A percentile compares a stretch with the other conserved stretches of the same genome.
phyloP scores from a whole-genome alignment of 2,113 vertebrate species.

The Rhea americana region DNA sequence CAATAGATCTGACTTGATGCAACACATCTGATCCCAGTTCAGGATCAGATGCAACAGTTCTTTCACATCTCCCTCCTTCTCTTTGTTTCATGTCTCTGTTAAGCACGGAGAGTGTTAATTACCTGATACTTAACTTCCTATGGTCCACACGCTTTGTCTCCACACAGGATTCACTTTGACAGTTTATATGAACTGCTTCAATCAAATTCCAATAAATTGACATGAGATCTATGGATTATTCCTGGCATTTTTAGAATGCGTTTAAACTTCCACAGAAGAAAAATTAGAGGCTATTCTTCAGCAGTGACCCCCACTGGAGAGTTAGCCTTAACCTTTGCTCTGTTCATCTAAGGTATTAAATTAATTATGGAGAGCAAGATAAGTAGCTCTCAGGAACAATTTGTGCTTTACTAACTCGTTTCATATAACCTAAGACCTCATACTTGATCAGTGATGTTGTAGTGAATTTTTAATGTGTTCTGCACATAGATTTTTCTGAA shows the following conservation, averaged over 20 bases:
- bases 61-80: background rate
- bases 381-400: slow-evolving; percentile 60
- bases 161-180: background rate
- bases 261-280: background rate
- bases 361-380: slow-evolving; percentile 61
- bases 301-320: slow-evolving; percentile 28
- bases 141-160: background rate
- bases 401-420: slow-evolving; percentile 37
- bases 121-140: background rate
- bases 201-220: background rate
- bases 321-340: slow-evolving; percentile 48
- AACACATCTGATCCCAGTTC: background rate
- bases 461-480: slow-evolving; percentile 53
- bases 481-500: slow-evolving; percentile 23
- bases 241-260: background rate
- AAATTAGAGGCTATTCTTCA: slow-evolving; percentile 42
- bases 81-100: slow-evolving; percentile 4
- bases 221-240: background rate
- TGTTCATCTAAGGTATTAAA: slow-evolving; percentile 53
- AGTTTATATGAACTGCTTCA: background rate
- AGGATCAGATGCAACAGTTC: background rate
- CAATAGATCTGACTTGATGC: background rate
- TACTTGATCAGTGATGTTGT: slow-evolving; percentile 40
- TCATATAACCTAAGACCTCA: slow-evolving; percentile 56
- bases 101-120: background rate